Percentiles rank a stretch among this genome's conserved stretches.
phyloP scores from a whole-genome alignment of 2,113 vertebrate genomes.

The Ibidorhyncha struthersii region DNA sequence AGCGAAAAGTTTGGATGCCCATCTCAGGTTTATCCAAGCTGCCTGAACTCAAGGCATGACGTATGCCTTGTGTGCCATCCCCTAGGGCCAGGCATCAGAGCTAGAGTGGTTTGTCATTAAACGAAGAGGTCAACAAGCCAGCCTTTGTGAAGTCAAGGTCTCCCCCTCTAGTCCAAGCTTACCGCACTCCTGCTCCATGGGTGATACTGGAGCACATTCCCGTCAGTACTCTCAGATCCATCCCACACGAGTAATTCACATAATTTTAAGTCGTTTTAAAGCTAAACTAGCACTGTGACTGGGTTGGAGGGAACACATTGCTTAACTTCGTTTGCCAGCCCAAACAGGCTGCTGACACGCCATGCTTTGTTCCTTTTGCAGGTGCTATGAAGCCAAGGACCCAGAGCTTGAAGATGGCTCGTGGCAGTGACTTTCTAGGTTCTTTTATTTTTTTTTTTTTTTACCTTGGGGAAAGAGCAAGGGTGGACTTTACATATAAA shows the following conservation, averaged over 20 bases:
- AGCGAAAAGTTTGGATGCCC: neutral
- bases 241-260: rapidly evolving
- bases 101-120: neutral
- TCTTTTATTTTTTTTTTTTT: neutral
- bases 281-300: neutral
- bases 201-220: neutral
- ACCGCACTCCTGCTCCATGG: neutral
- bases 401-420: neutral
- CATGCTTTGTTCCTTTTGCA: neutral
- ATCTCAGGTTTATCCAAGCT: neutral
- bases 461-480: neutral
- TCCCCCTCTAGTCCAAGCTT: neutral
- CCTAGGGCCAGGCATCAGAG: neutral
- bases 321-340: neutral
- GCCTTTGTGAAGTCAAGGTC: neutral
- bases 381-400: constrained; percentile 54
- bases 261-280: neutral
- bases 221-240: neutral
- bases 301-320: neutral
- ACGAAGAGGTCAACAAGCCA: neutral
- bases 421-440: neutral
- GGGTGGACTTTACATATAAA: constrained; percentile 21
- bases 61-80: neutral
- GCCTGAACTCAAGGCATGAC: neutral
- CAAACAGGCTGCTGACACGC: neutral